These are phyloP conservation scores for Tauraco erythrolophus DNA, from an alignment of 2,113 vertebrate species.

Conservation along the genomic window DNA sequence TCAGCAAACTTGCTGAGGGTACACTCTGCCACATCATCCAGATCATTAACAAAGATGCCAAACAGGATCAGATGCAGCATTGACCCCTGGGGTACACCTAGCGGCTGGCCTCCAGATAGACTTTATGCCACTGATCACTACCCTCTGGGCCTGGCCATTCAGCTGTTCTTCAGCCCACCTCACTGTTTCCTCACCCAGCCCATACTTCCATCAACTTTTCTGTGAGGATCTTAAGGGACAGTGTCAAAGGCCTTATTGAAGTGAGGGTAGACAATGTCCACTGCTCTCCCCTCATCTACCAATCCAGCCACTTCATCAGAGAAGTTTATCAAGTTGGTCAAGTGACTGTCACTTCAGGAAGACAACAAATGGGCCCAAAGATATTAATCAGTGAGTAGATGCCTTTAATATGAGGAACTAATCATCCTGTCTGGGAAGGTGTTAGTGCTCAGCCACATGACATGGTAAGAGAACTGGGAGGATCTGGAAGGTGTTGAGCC, in stretches of 20 bases:
- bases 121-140: neutral
- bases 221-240: neutral
- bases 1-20: neutral
- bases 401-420: constrained; percentile 1
- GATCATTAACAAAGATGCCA: neutral
- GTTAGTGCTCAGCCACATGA: neutral
- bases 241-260: neutral
- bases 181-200: neutral
- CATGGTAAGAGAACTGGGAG: neutral
- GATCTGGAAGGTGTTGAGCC: constrained; percentile 1
- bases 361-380: neutral
- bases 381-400: neutral
- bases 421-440: neutral
- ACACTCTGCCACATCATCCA: neutral
- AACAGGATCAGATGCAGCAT: neutral
- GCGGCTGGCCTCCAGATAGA: neutral
- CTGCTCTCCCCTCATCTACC: neutral
- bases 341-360: neutral
- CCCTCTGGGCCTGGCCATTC: neutral
- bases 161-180: neutral
- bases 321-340: neutral
- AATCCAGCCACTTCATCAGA: neutral
- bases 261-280: neutral
- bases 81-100: neutral
- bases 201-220: neutral